Base-by-base conservation (phyloP, 1,140 invertebrate species). In the Hirudo medicinalis region DNA sequence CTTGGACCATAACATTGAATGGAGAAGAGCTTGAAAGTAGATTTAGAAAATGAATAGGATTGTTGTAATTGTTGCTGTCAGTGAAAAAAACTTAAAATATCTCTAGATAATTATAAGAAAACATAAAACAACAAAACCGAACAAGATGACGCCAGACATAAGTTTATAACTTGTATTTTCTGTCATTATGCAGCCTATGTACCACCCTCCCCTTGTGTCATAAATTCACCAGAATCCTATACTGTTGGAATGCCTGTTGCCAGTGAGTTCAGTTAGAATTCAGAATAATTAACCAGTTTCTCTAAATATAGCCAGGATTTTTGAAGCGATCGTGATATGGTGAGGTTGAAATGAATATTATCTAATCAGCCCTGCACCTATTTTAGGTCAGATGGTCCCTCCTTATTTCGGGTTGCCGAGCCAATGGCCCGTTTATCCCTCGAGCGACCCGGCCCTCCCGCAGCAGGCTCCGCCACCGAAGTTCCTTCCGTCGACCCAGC, bases 221-320 rank as follows among this genome's bases (percentile, higher is more conserved):
- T 70, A 20, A 70, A 70, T 53, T 70, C 69, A 19, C 69, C 40
- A 49, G 69, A 70, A 11, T 25, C 67, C 6, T 68, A 53, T 22
- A 19, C 22, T 54, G 69, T 53, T n/a, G 69, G 69, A 20, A 70
- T 70, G 69, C 49, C 69, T 15, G 53, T 54, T 25, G n/a, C 69
- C 25, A 49, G 69, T 70, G 20, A 20, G 69, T 49, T 19, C 29
- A 27, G 11, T 27, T 63, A 1, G 3, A 63, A 27, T 63, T 63
- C 22, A 25, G 11, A 20, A 63, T 57, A 57, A n/a, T 2, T 20
- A 57, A 5, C 25, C 9, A 25, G 25, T 9, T 57, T 57, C 20
- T 57, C 20, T 57, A 57, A 57, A 57, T 5, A 57, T 5, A 57
- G 20, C 25, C 25, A 20, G 55, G 55, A n/a, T n/a, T 20, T 57